These are phyloP conservation scores for Tachina grossa DNA, from an alignment of 2,888 invertebrate species.

Conservation along the genomic window DNA sequence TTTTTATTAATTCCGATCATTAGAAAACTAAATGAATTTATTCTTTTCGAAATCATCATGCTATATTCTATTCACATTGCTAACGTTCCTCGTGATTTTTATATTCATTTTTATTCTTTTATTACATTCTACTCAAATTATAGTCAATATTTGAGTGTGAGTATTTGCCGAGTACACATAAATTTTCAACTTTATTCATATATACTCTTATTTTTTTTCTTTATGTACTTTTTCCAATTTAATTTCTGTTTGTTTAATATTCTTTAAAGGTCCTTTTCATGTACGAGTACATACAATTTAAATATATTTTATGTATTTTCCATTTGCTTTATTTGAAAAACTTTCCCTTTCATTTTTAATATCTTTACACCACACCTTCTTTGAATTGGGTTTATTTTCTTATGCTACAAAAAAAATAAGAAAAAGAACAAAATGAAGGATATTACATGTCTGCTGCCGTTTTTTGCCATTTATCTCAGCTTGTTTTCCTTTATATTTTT, in stretches of 20 bases:
- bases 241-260: conserved; percentile 25
- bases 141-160: conserved; percentile 24
- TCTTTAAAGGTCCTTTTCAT: conserved; percentile 34
- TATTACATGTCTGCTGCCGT: conserved; percentile 56
- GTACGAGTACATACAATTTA: conserved; percentile 5
- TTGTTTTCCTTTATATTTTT: not conserved
- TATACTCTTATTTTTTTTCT: not conserved
- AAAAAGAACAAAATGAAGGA: conserved; percentile 8
- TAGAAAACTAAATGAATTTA: not conserved
- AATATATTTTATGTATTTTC: conserved; percentile 49
- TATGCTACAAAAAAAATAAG: not conserved
- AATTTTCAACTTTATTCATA: not conserved
- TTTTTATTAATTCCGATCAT: not conserved
- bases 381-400: conserved; percentile 14
- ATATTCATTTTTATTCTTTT: not conserved
- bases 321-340: conserved; percentile 37
- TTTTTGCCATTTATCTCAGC: conserved; percentile 26
- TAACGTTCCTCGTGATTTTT: conserved; percentile 11
- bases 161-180: not conserved
- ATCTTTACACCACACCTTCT: conserved; percentile 24
- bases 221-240: not conserved
- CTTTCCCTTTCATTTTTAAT: conserved; percentile 63
- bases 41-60: not conserved
- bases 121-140: conserved; percentile 19
- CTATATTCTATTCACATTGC: conserved; percentile 16